These are phyloP conservation scores for Polyodon spathula DNA, from an alignment of 2,113 vertebrate genomes.

Conservation along the genomic window DNA sequence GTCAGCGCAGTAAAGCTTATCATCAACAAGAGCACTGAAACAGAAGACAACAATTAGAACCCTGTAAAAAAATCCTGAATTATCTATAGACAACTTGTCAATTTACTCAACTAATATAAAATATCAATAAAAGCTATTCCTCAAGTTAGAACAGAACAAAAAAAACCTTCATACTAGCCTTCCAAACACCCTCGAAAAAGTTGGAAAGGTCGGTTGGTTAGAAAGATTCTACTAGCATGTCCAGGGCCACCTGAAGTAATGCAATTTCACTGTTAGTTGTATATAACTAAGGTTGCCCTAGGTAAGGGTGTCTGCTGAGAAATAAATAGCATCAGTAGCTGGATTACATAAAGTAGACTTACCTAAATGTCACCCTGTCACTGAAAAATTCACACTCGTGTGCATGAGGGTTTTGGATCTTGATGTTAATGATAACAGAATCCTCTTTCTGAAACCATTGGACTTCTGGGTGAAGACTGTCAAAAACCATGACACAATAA, in stretches of 20 bases:
- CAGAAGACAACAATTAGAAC: background rate
- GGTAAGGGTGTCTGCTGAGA: background rate
- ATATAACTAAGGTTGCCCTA: too few species aligned
- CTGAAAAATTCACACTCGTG: slow-evolving; percentile 46
- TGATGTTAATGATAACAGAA: slow-evolving; percentile 33
- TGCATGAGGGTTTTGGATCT: slow-evolving; percentile 40
- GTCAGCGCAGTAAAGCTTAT: slow-evolving; percentile 31
- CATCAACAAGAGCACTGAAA: slow-evolving; percentile 36
- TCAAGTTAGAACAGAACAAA: too few species aligned
- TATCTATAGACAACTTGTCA: too few species aligned
- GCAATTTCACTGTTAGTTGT: too few species aligned
- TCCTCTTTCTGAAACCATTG: slow-evolving; percentile 47
- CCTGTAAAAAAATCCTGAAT: too few species aligned
- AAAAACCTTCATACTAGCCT: too few species aligned
- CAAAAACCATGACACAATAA: background rate
- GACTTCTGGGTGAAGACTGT: slow-evolving; percentile 49
- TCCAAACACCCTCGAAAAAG: too few species aligned
- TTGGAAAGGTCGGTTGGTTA: too few species aligned
- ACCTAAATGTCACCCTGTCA: slow-evolving; percentile 52
- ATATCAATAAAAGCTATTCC: too few species aligned
- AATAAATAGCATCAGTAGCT: background rate
- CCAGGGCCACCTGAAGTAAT: too few species aligned
- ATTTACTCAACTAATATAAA: too few species aligned
- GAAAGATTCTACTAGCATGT: too few species aligned
- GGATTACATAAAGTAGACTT: slow-evolving; percentile 2